Conservation (phyloP, 2,888 invertebrate species). For the Andrena bucephala region DNA sequence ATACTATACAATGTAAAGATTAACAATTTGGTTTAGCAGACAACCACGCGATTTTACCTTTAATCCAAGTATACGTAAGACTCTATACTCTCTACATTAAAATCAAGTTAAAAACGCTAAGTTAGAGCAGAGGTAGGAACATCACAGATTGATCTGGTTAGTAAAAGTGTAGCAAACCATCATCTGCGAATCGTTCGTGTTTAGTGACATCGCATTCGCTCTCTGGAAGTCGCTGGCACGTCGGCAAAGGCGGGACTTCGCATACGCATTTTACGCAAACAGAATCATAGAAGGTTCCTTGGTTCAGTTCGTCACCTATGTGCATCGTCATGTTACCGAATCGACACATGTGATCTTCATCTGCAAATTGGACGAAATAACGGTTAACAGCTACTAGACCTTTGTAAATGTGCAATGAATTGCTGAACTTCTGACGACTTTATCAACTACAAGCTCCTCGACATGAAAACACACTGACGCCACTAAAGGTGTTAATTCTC, state of each 20-base stretch:
- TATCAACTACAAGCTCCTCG: not conserved
- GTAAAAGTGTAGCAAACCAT: not conserved
- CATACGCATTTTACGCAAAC: conserved; percentile 76
- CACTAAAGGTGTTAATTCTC: not conserved
- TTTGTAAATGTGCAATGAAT: not conserved
- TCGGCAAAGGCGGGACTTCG: conserved; percentile 77
- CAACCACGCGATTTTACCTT: no score
- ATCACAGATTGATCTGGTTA: not conserved
- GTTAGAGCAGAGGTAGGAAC: no score
- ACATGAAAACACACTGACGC: no score
- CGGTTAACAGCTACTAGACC: not conserved
- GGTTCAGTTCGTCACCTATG: conserved; percentile 73
- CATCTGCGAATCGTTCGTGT: conserved; percentile 17
- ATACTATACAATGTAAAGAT: no score
- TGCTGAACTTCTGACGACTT: not conserved
- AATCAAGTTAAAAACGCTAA: no score
- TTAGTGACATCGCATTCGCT: conserved; percentile 69
- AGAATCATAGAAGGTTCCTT: conserved; percentile 67
- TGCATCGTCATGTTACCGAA: conserved; percentile 75
- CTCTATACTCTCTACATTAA: no score
- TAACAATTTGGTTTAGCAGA: no score
- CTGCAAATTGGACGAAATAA: conserved; percentile 28
- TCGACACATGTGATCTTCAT: conserved; percentile 58
- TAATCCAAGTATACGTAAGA: no score
- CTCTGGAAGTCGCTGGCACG: conserved; percentile 73